phyloP scores from a whole-genome alignment of 2,113 vertebrate genomes.

The Chiloscyllium plagiosum region DNA sequence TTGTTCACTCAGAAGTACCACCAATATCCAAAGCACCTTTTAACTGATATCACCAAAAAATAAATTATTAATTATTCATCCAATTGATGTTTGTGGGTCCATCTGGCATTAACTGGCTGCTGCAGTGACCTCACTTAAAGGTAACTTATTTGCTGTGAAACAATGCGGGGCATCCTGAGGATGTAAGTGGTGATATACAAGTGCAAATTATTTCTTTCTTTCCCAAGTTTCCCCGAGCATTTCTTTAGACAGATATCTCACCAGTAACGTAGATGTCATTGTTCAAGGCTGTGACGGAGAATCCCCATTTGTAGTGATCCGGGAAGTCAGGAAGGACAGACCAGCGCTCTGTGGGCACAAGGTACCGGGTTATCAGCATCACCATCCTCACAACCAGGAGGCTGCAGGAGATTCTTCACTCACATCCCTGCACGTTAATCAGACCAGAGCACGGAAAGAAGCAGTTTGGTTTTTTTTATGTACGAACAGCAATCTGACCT shows the following conservation, averaged over 20 bases:
- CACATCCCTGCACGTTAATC: background rate
- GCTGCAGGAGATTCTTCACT: background rate
- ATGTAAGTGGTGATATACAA: background rate
- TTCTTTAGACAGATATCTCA: conserved; percentile 48
- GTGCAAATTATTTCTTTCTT: background rate
- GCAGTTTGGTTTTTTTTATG: no score
- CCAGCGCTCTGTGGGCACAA: conserved; percentile 68
- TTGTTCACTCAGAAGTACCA: background rate
- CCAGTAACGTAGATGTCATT: conserved; percentile 88
- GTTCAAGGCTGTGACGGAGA: conserved; percentile 79
- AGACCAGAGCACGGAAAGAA: no score
- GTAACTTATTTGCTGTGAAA: background rate
- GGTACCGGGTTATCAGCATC: background rate
- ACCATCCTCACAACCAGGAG: background rate
- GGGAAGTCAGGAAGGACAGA: conserved; percentile 84
- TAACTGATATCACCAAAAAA: background rate
- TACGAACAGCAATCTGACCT: no score
- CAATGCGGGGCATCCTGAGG: background rate
- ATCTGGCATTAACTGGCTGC: background rate
- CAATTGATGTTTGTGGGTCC: background rate
- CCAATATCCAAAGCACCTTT: background rate
- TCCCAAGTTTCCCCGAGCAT: background rate
- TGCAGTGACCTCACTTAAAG: background rate
- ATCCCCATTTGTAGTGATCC: conserved; percentile 95
- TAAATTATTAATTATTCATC: background rate